These are phyloP conservation scores for Chironomus tepperi DNA, from an alignment of 1,140 invertebrate genomes.

Conservation along the genomic window DNA sequence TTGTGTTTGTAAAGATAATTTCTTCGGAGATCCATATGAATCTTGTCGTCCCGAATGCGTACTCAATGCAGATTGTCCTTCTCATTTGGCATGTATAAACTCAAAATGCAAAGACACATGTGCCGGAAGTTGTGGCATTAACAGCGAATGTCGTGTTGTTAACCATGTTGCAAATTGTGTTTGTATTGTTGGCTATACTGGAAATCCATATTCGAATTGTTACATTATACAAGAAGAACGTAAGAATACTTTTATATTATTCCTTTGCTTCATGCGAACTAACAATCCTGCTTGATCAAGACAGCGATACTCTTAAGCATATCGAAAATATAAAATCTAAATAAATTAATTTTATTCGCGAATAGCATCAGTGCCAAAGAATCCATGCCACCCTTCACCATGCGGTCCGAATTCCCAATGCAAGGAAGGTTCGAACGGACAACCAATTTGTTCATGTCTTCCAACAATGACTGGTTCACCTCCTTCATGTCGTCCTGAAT, in stretches of 20 bases:
- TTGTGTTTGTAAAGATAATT: slow-evolving; percentile 46
- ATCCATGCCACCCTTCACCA: slow-evolving; percentile 69
- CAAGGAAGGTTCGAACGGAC: slow-evolving; percentile 43
- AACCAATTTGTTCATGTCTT: slow-evolving; percentile 62
- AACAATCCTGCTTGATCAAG: no score
- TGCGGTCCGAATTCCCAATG: slow-evolving; percentile 69
- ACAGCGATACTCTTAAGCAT: neutral
- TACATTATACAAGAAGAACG: slow-evolving; percentile 37
- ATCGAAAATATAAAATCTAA: neutral
- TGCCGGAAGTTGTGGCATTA: slow-evolving; percentile 56
- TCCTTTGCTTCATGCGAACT: slow-evolving; percentile 20
- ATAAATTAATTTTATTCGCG: neutral
- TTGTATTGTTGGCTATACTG: slow-evolving; percentile 52
- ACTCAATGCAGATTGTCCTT: slow-evolving; percentile 64
- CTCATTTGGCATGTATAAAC: slow-evolving; percentile 63
- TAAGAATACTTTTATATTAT: slow-evolving; percentile 28
- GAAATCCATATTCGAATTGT: slow-evolving; percentile 54
- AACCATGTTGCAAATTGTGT: slow-evolving; percentile 66
- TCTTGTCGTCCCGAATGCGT: slow-evolving; percentile 69
- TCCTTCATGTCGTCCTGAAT: slow-evolving; percentile 71
- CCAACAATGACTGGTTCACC: slow-evolving; percentile 67
- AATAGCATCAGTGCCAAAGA: slow-evolving; percentile 27
- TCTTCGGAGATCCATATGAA: slow-evolving; percentile 59
- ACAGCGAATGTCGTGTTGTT: slow-evolving; percentile 61
- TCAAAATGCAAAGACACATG: slow-evolving; percentile 67